Base-by-base conservation (phyloP, 2,113 vertebrate genomes). In the Hippocampus mohnikei region DNA sequence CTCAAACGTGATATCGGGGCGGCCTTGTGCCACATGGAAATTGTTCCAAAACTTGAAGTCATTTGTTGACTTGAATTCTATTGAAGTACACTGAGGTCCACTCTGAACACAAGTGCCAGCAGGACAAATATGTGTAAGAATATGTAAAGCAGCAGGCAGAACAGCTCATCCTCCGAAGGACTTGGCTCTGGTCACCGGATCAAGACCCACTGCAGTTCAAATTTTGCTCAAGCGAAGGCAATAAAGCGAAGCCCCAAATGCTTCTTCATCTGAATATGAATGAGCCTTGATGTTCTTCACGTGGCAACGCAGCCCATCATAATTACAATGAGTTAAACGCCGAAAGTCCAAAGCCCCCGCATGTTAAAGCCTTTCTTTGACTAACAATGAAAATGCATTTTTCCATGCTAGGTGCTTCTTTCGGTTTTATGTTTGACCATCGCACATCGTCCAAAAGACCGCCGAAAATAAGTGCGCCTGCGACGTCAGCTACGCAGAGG, bases 401-500 rank as follows among this genome's bases (percentile, higher is more conserved):
- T 67, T 77, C 59, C 46, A 74, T 61, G 25, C 42, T 71, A 41
- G 75, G 73, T 65, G 66, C 41, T 2, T 3, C 59, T 71, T 71
- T 65, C 3, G 44, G 52, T 20, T 55, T 71, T 72, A 48, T 76
- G 44, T 27, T 23, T 27, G 8, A 70, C 61, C 77, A 77, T 83
- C 63, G 82, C 33, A 13, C 63, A 41, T 25, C 10, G 76, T 61
- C 76, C 70, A 71, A 84, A 70, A 87, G 84, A 91, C 87, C 87
- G 81, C 76, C 53, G 74, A 77, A 78, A 84, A 90, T 91, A 85
- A 89, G 78, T 42, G 69, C 58, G 66, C 60, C 70, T 80, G 80
- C 81, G 78, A 81, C 69, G 72, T 77, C 82, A 79, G 78, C 81
- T 53, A 53, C 7, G 21, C 78, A 82, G 80, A 79, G 63, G 71